Evolutionary conservation across 2,797 vertebrate genomes (phyloP), one percentile per base, ranked within the genome.

Genomic region (Chiloscyllium punctatum): DNA sequence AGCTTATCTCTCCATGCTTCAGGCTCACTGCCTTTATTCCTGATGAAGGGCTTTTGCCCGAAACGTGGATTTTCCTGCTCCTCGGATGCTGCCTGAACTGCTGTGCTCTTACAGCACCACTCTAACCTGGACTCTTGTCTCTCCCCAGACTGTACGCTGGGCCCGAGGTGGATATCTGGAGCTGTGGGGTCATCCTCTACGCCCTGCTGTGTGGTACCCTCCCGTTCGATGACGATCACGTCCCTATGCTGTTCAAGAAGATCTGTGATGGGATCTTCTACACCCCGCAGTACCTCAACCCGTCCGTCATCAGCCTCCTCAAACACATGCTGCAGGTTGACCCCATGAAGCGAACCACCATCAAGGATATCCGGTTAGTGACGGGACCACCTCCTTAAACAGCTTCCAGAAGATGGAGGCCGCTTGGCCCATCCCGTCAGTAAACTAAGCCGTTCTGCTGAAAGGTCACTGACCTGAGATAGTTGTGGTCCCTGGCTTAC

Each of bases 201-300:
- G 99, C 99, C 84, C 97, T 99, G 96, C 97, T 99, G 95, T 99
- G 99, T 11, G 99, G 99, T 96, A 99, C 99, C 0, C 98, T 99
- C 96, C 99, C 99, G 2, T 99, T 99, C 74, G 99, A 99, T 95
- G 99, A 99, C 68, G 99, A 99, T 97, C 99, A 99, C 0, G 99
- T 99, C 98, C 99, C 99, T 98, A 99, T 99, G 0, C 98, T 99
- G 96, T 99, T 99, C 97, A 99, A 99, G 98, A 99, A 99, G 98
- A 99, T 99, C 97, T 99, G 99, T 94, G 99, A 99, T 95, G 99
- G 99, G 95, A 99, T 99, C 96, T 99, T 99, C 97, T 99, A 99
- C 97, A 99, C 99, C 0, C 99, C 99, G 57, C 99, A 99, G 96
- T 99, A 99, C 97, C 98, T 99, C 96, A 99, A 99, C 97, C 98